Evolutionary conservation across 2,888 invertebrate genomes (phyloP).

Genomic region (Oscheius sp.): DNA sequence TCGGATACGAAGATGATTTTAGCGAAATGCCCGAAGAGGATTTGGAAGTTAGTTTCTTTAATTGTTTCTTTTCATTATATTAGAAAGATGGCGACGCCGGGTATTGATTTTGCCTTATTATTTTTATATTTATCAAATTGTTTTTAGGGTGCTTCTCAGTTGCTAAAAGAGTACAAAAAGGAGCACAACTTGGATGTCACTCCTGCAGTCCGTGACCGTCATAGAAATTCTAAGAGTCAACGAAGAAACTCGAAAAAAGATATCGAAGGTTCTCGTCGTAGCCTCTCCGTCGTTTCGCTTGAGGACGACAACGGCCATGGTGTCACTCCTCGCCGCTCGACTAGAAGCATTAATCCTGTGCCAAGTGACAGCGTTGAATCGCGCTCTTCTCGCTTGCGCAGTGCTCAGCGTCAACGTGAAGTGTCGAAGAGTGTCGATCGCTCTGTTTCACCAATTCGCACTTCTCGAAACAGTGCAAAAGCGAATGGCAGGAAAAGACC

Average conservation of each 20-base stretch:
- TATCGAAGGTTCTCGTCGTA: background rate
- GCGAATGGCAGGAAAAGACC: too few species aligned
- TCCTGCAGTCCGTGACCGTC: background rate
- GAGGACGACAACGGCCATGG: background rate
- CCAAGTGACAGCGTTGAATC: too few species aligned
- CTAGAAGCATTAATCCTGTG: background rate
- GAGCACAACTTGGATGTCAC: background rate
- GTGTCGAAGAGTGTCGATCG: too few species aligned
- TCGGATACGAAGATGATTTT: constrained; percentile 9
- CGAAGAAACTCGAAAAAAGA: background rate
- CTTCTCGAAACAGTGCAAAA: too few species aligned
- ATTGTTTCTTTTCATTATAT: background rate
- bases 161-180: constrained; percentile 10
- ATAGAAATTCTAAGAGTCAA: background rate
- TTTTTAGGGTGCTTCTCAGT: constrained; percentile 1
- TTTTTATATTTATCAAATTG: background rate
- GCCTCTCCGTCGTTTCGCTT: background rate
- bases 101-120: background rate
- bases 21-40: background rate
- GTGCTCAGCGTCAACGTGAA: too few species aligned
- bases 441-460: too few species aligned
- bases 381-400: too few species aligned
- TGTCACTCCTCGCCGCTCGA: background rate
- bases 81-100: background rate
- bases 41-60: background rate